These are phyloP conservation scores for Panurus biarmicus DNA, from an alignment of 2,113 vertebrate species.

Conservation along the genomic window DNA sequence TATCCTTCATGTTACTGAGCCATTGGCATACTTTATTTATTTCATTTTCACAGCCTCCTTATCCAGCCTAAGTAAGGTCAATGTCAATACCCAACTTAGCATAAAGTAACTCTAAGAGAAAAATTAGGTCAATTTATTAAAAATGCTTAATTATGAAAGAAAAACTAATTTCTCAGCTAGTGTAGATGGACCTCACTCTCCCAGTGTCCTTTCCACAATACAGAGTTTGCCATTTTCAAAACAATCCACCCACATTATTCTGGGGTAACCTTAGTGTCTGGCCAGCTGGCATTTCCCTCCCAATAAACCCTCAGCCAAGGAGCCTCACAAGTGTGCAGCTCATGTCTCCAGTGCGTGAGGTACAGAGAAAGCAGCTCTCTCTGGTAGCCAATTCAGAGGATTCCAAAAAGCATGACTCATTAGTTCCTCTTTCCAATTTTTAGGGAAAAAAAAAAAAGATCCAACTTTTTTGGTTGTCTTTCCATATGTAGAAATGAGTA, in stretches of 20 bases:
- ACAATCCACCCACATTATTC: fast-evolving
- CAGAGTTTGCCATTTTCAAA: not conserved
- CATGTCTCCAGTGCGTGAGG: not conserved
- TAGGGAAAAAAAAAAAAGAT: not conserved
- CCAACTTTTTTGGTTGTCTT: not conserved
- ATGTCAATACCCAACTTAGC: not conserved
- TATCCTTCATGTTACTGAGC: not conserved
- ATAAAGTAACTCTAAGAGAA: not conserved
- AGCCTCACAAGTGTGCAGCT: not conserved
- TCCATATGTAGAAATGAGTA: not conserved
- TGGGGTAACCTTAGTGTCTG: fast-evolving
- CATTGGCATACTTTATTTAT: not conserved
- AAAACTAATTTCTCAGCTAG: not conserved
- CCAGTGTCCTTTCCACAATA: not conserved
- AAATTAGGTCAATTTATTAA: not conserved
- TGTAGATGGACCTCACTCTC: not conserved
- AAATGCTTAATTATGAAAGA: not conserved
- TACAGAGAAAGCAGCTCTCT: not conserved
- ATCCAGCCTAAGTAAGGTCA: not conserved
- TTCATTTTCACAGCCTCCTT: not conserved
- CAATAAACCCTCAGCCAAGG: not conserved
- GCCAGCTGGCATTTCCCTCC: not conserved
- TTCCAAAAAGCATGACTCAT: not conserved
- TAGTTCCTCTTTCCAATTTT: not conserved
- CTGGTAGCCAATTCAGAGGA: not conserved